Conservation (phyloP, 2,113 vertebrate genomes). For the Phainopepla nitens region DNA sequence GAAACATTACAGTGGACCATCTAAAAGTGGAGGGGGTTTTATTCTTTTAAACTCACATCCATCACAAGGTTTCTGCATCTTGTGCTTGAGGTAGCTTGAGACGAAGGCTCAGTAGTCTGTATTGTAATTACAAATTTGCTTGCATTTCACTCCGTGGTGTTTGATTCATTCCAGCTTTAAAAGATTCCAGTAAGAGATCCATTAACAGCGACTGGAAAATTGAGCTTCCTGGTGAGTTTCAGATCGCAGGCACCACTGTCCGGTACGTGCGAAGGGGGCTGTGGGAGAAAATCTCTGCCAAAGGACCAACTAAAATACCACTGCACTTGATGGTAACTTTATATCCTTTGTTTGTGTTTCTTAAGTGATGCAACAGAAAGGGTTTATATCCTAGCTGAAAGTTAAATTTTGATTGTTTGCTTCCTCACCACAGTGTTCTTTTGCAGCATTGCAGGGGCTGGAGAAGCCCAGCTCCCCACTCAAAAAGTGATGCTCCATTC, state of each 20-base stretch:
- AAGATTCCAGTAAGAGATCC: slow-evolving; percentile 90
- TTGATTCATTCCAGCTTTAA: slow-evolving; percentile 80
- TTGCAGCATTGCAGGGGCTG: background rate
- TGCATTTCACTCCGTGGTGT: background rate
- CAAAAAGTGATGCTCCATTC: background rate
- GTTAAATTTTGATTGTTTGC: background rate
- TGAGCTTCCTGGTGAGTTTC: slow-evolving; percentile 95
- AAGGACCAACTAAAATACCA: slow-evolving; percentile 92
- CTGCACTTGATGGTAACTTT: slow-evolving; percentile 92
- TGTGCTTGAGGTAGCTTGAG: background rate
- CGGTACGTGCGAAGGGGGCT: slow-evolving; percentile 94
- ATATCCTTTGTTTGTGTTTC: slow-evolving; percentile 52
- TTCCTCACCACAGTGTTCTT: background rate
- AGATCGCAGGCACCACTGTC: slow-evolving; percentile 94
- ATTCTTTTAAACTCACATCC: background rate
- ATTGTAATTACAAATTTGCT: background rate
- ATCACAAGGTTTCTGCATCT: background rate
- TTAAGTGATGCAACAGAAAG: background rate
- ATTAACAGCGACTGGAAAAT: slow-evolving; percentile 99
- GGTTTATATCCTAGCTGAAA: background rate
- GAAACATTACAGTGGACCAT: background rate
- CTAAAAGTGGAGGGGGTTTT: background rate
- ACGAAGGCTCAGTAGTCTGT: background rate
- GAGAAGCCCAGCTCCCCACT: background rate
- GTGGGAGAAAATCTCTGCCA: slow-evolving; percentile 99